Base-by-base conservation (phyloP, 2,888 invertebrate species). In the Cryptocephalus primarius region DNA sequence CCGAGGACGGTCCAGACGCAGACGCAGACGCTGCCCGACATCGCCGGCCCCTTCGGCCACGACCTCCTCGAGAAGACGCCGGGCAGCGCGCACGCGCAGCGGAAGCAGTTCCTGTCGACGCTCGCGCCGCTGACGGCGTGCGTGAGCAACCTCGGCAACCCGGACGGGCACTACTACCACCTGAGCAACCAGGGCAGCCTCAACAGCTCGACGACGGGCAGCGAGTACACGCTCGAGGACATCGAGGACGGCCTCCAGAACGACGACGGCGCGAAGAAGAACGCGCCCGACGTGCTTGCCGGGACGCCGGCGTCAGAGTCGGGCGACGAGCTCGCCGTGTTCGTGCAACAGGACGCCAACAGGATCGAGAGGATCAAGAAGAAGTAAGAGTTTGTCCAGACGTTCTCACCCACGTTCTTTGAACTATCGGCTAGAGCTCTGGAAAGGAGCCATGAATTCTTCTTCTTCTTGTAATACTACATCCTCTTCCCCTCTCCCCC, bases 311-410 rank as follows among this genome's bases (percentile, higher is more conserved):
- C 69, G 11, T 66, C 67, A 1, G 69, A 70, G 54, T 65, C 69
- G 38, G 79, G 80, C 10, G 88, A 90, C 58, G 89, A 91, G 40
- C 66, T 91, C 36, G 83, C 85, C 0, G 83, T 85, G 42, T 91
- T 92, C 61, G 90, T 89, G 0, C 83, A 88, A 55, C 89, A 89
- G 50, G 85, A 88, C 53, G 86, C 86, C 0, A 81, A 83, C 3
- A 75, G 91, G 38, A 89, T 87, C 4, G 91, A 91, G 61, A 75
- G 89, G 51, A 77, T 91, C 11, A 82, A 87, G 56, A 85, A 88
- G 63, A 81, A 89, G 46, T 71, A 59, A 60, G 66, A 39, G 4
- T 11, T 46, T 22, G 22, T 6, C 22, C n/a, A n/a, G n/a, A n/a
- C n/a, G n/a, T n/a, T n/a, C n/a, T 34, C n/a, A 34, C 34, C 34